These are phyloP conservation scores for Procambarus virginalis DNA, from an alignment of 1,140 invertebrate species.

Conservation along the genomic window DNA sequence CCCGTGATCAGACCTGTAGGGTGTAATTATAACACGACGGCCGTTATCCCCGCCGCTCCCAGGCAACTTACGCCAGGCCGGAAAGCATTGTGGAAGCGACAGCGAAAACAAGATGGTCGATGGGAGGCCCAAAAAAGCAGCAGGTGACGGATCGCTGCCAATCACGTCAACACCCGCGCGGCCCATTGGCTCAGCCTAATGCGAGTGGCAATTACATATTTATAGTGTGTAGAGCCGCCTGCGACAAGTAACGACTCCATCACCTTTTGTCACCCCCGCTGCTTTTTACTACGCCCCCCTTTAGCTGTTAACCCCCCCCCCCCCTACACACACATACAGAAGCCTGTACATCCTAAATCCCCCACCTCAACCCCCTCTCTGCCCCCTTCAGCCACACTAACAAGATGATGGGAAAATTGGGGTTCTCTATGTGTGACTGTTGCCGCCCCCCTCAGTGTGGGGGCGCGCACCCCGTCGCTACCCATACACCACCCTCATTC, in stretches of 20 bases:
- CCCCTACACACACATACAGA: no score
- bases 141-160: neutral
- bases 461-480: neutral
- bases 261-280: neutral
- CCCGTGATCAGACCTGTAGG: neutral
- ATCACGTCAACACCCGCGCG: neutral
- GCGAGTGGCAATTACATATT: slow-evolving; percentile 9
- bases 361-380: no score
- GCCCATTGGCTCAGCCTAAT: neutral
- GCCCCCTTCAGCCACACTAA: neutral
- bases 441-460: neutral
- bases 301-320: no score
- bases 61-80: neutral
- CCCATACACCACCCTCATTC: neutral
- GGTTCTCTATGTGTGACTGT: neutral
- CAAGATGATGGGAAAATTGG: neutral
- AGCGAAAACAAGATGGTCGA: neutral
- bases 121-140: neutral
- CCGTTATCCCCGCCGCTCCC: neutral
- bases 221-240: neutral
- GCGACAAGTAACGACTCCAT: slow-evolving; percentile 1
- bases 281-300: neutral
- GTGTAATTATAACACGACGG: neutral
- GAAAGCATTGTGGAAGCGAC: neutral
- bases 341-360: no score